Base-by-base conservation (phyloP, 2,797 vertebrate genomes). In the Ctenochaetus hawaiiensis region DNA sequence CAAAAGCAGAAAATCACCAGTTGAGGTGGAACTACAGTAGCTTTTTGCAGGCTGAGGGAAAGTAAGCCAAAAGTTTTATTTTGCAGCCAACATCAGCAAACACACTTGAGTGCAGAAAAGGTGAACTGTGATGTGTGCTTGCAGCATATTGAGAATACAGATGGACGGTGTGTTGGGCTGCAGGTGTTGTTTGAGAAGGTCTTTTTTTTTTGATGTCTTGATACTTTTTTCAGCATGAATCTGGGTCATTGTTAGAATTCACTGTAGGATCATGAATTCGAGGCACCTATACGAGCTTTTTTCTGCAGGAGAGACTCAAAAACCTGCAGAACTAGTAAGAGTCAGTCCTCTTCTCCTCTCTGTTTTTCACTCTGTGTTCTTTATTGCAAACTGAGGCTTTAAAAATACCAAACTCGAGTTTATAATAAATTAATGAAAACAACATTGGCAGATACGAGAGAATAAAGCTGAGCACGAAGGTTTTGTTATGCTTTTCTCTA, bases 391-490 rank as follows among this genome's bases (percentile, higher is more conserved):
- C 45, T 34, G 20, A 61, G 34, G 51, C 48, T 10, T 18, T 64
- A 65, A 67, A 81, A 70, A 61, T 17, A 10, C 37, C 41, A 39
- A 72, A 68, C 34, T 67, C 34, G 49, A 39, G 59, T 16, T 80
- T 26, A 44, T 58, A 47, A 53, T 67, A 57, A 74, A 72, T 72
- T 12, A 41, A 65, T 64, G 16, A 52, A 43, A 54, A 16, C 23
- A 68, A 17, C 0, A 45, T 41, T 59, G 63, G 34, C 49, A 72
- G 59, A 60, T 66, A 74, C 5, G 76, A 53, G 59, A 6, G 4
- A 57, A 69, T 44, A 71, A 45, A 81, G 47, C 53, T 72, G 51
- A 81, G 68, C 44, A 6, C 53, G 30, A 72, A 75, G 68, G 70
- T 54, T 86, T 71, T 73, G 53, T 62, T 12, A 63, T 66, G 53